Conservation (phyloP, 2,888 invertebrate genomes). For the Phaonia tiefii region DNA sequence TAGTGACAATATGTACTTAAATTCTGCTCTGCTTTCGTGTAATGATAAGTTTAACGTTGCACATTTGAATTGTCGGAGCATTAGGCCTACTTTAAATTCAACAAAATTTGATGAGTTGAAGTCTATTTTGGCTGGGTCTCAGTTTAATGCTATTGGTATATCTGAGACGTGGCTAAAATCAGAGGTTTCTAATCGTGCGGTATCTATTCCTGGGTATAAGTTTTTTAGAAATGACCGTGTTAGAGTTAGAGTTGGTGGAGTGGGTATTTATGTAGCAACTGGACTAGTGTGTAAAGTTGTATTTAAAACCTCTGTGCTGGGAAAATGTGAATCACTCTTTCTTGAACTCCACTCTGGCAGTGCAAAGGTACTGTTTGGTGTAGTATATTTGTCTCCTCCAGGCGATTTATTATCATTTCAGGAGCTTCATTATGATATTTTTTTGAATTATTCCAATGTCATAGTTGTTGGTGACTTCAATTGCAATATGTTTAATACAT, state of each 20-base stretch:
- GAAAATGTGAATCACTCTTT: not conserved
- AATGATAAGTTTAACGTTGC: not conserved
- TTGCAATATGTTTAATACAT: constrained; percentile 27
- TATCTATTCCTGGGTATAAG: constrained; percentile 17
- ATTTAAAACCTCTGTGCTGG: no score
- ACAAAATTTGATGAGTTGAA: not conserved
- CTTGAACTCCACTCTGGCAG: no score
- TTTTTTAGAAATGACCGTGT: constrained; percentile 18
- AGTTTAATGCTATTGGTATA: not conserved
- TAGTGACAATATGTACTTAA: no score
- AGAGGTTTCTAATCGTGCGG: not conserved
- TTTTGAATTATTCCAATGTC: not conserved
- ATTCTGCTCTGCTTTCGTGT: no score
- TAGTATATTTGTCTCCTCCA: constrained; percentile 18
- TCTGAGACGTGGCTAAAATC: constrained; percentile 19
- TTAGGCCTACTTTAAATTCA: not conserved
- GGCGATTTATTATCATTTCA: not conserved
- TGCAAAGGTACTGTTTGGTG: constrained; percentile 6
- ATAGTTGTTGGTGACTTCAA: constrained; percentile 23
- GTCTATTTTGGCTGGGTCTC: not conserved
- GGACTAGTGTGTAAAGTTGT: no score
- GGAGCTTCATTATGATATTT: not conserved
- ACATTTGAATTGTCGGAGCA: not conserved
- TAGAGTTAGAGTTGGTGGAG: constrained; percentile 16
- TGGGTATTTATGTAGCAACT: constrained; percentile 7